Base-by-base conservation (phyloP, 2,113 vertebrate genomes). In the Channa maculata region DNA sequence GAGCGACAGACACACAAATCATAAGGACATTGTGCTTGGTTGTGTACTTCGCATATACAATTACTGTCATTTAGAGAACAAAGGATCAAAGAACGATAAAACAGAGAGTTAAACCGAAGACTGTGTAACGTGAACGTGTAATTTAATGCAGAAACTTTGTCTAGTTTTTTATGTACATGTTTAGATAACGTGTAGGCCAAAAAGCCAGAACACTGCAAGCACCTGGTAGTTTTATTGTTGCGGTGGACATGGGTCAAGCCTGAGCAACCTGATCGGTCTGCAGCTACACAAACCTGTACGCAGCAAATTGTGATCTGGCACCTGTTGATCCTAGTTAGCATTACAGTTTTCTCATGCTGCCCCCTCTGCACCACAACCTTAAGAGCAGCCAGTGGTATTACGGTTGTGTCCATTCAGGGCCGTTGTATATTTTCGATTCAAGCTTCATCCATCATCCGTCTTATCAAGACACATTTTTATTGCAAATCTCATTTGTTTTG, bases 391-490 rank as follows among this genome's bases (percentile, higher is more conserved):
- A 24, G 24, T 24, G 24, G 24, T 24, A 24, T 24, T 24, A 24
- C 24, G 24, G 24, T 24, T 24, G 24, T 24, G 24, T 24, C 24
- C 24, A 24, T 24, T 24, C 7, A 7, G 11, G 6, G 14, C 45
- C 65, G 61, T 64, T 78, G 66, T 14, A 63, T 5, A 37, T 41
- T 39, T 38, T 37, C 11, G 70, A 2, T 44, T 69, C 5, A 6
- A 60, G n/a, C 51, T 66, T 24, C 24, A 24, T n/a, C 38, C 24
- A 3, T 46, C 41, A 53, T 77, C 59, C 45, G 41, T 34, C 52
- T 77, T 70, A 67, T 88, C 61, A 15, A 68, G 59, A 73, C 64
- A 6, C 8, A 24, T 8, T 66, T 75, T 59, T 41, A 60, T 55
- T 58, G 53, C 15, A 79, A 44, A 64, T 65, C 13, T 34, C 3